These are phyloP conservation scores for Lethenteron camtschaticum DNA, from an alignment of 2,113 vertebrate species.

Conservation along the genomic window DNA sequence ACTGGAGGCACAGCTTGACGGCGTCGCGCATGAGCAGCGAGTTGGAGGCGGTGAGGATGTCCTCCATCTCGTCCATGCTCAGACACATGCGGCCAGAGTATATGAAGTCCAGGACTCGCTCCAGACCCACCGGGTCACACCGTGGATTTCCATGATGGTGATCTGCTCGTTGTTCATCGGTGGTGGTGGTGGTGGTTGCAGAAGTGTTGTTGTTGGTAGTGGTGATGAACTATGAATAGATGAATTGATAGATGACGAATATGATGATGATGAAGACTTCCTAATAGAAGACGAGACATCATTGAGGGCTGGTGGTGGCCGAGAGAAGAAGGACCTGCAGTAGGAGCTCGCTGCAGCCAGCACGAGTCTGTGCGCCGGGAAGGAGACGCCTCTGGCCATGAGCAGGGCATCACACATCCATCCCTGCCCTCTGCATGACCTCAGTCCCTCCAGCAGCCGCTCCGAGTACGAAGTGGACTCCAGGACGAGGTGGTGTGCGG, in stretches of 20 bases:
- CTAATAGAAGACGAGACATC: too few relatives aligned
- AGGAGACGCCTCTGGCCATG: slow-evolving; percentile 17
- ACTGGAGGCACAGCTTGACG: slow-evolving; percentile 16
- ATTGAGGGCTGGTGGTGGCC: too few relatives aligned
- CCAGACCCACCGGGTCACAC: slow-evolving; percentile 14
- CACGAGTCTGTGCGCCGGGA: slow-evolving; percentile 15
- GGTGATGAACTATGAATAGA: too few relatives aligned
- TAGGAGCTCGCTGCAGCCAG: slow-evolving; percentile 17
- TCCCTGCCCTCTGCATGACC: not conserved
- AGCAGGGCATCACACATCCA: slow-evolving; percentile 12
- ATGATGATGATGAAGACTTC: too few relatives aligned
- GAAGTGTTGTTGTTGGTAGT: too few relatives aligned
- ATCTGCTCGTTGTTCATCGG: fast-evolving
- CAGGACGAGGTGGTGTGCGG: slow-evolving; percentile 1
- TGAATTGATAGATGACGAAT: too few relatives aligned
- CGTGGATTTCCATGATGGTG: slow-evolving; percentile 9
- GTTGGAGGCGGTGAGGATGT: slow-evolving; percentile 18
- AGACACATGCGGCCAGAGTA: slow-evolving; percentile 19
- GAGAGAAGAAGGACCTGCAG: slow-evolving; percentile 16
- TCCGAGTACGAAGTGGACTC: slow-evolving; percentile 12
- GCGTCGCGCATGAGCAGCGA: slow-evolving; percentile 19
- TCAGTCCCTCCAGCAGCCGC: slow-evolving; percentile 15
- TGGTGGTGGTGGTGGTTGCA: too few relatives aligned
- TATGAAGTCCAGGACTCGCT: slow-evolving; percentile 18
- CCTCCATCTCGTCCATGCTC: slow-evolving; percentile 15